Evolutionary conservation across 2,113 vertebrate species (phyloP).

Genomic region (Xiphophorus hellerii): DNA sequence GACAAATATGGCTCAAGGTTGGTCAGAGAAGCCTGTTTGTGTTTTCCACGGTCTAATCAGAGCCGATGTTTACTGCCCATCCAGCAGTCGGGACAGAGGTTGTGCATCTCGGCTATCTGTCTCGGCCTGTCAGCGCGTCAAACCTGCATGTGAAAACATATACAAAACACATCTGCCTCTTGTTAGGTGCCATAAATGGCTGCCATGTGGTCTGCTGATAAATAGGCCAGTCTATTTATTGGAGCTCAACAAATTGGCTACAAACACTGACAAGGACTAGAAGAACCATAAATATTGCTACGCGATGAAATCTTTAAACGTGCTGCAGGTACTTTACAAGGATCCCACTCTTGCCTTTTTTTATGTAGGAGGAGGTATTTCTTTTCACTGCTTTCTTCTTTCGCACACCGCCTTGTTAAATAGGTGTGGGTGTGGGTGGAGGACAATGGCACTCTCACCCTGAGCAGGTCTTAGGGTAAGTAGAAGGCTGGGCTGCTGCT

Average conservation of each 20-base stretch:
- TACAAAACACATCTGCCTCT: constrained; percentile 88
- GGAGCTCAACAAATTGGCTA: constrained; percentile 86
- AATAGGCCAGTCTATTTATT: constrained; percentile 86
- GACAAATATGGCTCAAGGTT: constrained; percentile 54
- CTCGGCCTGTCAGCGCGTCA: constrained; percentile 76
- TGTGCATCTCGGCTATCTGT: constrained; percentile 77
- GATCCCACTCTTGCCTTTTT: constrained; percentile 58
- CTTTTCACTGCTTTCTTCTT: constrained; percentile 75
- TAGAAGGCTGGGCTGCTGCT: constrained; percentile 53
- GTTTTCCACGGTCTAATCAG: constrained; percentile 70
- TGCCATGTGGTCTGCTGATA: constrained; percentile 87
- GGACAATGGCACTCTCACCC: constrained; percentile 68
- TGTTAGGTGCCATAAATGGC: constrained; percentile 86
- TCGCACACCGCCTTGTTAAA: constrained; percentile 75
- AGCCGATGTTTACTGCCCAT: constrained; percentile 69
- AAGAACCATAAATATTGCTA: constrained; percentile 80
- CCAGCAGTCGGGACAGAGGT: constrained; percentile 66
- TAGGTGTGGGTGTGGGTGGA: constrained; percentile 24
- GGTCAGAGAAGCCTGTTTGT: constrained; percentile 58
- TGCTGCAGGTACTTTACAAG: constrained; percentile 81
- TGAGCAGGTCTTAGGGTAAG: constrained; percentile 59
- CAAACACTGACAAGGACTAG: constrained; percentile 86
- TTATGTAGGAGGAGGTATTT: constrained; percentile 73
- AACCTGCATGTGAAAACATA: constrained; percentile 82
- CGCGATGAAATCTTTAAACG: constrained; percentile 81